Base-by-base conservation (phyloP, 2,888 invertebrate genomes). In the Protodeltote pygarga region DNA sequence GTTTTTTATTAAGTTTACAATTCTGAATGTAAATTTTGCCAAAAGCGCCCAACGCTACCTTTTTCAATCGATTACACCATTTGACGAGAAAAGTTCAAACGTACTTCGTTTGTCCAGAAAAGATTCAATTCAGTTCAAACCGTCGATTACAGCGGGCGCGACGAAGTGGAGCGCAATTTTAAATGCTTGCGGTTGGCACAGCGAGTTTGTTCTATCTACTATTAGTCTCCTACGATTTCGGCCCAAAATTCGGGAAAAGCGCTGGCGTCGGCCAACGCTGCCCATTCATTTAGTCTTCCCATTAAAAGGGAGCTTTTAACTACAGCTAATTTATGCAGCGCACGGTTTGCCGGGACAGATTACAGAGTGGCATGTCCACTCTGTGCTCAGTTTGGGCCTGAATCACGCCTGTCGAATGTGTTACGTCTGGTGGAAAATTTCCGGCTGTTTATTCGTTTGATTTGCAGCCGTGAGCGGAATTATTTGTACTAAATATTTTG, bases 251-350 rank as follows among this genome's bases (percentile, higher is more conserved):
- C 63, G 65, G 74, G 60, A 67, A 75, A 73, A 69, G 71, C 73
- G 62, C 65, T 63, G 61, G 63, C 65, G 65, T 60, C 70, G 71
- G 62, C 71, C 76, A 68, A 70, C 74, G 66, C 70, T 77, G 81
- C 79, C 87, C 87, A 87, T 89, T 89, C 86, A 89, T 89, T 89
- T 89, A 75, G 80, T 68, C 79, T 81, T 80, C 75, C 86, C 85
- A 89, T 88, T 89, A 87, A 88, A 88, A 85, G 83, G 85, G 80
- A 77, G 87, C 87, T 88, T 89, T 88, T 89, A 90, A 89, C 89
- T 87, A 83, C 80, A 80, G 83, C 83, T 86, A 89, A 89, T 88
- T 88, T 89, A 89, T 89, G 87, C 89, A 84, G 81, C 67, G 79
- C 86, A 86, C 83, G 86, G 84, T 81, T 87, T 80, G 77, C 73